Conservation (phyloP, 2,888 invertebrate genomes). For the Caenorhabditis imperialis region DNA sequence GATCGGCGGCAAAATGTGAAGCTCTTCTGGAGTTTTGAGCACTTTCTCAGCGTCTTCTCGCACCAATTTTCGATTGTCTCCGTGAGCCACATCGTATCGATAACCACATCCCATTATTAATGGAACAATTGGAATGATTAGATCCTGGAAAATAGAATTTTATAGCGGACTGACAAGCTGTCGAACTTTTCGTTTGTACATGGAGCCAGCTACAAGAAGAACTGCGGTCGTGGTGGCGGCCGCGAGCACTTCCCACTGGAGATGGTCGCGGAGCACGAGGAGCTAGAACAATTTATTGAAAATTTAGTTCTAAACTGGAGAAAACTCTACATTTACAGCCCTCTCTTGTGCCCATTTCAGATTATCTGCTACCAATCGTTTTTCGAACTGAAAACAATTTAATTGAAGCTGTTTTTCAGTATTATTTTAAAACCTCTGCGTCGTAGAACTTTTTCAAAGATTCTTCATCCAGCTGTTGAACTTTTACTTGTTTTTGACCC, state of each 20-base stretch:
- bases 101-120: constrained; percentile 67
- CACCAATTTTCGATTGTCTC: constrained; percentile 50
- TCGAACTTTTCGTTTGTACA: constrained; percentile 59
- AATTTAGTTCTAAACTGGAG: neutral
- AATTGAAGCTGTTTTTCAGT: neutral
- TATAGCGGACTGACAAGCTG: neutral
- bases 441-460: constrained; percentile 39
- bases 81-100: constrained; percentile 64
- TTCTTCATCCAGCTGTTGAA: constrained; percentile 12
- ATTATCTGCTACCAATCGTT: constrained; percentile 52
- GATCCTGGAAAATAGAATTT: constrained; percentile 40
- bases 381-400: constrained; percentile 54
- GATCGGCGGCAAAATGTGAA: constrained; percentile 49
- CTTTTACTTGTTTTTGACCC: constrained; percentile 45
- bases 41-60: constrained; percentile 52
- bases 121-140: constrained; percentile 69
- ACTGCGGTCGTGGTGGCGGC: constrained; percentile 59
- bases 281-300: constrained; percentile 46
- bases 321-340: constrained; percentile 56
- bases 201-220: constrained; percentile 55
- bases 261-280: constrained; percentile 50
- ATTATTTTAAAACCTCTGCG: constrained; percentile 31
- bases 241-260: constrained; percentile 66
- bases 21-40: constrained; percentile 18
- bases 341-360: constrained; percentile 53